These are phyloP conservation scores for Athetis lepigone DNA, from an alignment of 2,888 invertebrate genomes.

Conservation along the genomic window DNA sequence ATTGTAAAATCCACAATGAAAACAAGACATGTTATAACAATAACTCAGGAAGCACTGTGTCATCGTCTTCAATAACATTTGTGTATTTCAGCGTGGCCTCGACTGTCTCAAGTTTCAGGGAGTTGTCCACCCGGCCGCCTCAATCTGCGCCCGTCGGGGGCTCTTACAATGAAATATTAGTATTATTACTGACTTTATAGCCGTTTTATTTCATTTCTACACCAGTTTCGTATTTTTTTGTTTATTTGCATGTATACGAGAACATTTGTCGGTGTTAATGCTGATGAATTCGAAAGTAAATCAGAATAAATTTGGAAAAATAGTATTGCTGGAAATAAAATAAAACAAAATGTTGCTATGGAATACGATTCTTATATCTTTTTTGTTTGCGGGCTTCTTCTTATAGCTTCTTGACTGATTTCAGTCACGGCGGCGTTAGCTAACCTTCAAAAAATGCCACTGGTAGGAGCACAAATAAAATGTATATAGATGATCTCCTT, in stretches of 20 bases:
- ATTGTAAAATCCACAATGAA: conserved; percentile 22
- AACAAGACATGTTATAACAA: conserved; percentile 28
- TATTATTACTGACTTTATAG: conserved; percentile 76
- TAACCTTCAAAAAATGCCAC: too few relatives aligned
- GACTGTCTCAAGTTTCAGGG: conserved; percentile 60
- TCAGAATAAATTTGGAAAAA: neutral
- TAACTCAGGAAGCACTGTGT: conserved; percentile 29
- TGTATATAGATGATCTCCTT: too few relatives aligned
- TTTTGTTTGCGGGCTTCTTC: too few relatives aligned
- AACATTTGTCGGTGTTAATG: conserved; percentile 53
- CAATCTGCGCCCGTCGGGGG: conserved; percentile 67
- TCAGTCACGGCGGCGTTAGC: too few relatives aligned
- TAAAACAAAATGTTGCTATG: conserved; percentile 1
- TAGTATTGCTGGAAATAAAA: neutral
- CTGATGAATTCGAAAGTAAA: conserved; percentile 37
- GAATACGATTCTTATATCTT: too few relatives aligned
- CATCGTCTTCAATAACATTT: conserved; percentile 45
- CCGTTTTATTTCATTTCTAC: conserved; percentile 74
- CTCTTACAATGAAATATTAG: conserved; percentile 75
- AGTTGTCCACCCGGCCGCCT: conserved; percentile 69
- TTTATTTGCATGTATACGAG: conserved; percentile 63
- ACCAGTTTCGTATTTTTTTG: conserved; percentile 66
- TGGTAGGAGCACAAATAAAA: too few relatives aligned
- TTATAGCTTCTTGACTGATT: too few relatives aligned
- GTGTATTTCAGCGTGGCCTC: conserved; percentile 32